Conservation (phyloP, 1,140 invertebrate genomes). For the Lamellibrachia luymesi region DNA sequence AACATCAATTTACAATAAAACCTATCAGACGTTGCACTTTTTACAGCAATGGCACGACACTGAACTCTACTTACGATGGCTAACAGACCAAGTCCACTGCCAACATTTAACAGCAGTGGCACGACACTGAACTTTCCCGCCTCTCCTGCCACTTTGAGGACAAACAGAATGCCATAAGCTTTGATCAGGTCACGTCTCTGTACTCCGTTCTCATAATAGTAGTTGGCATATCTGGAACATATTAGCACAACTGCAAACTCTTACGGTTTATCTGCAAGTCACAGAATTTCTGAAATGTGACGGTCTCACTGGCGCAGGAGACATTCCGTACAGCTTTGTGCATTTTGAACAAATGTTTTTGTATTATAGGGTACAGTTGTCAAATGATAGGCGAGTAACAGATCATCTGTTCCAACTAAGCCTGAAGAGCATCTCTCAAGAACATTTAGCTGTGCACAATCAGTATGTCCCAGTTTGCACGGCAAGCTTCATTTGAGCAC, state of each 20-base stretch:
- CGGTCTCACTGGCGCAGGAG: no score
- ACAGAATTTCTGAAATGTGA: no score
- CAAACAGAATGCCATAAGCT: constrained; percentile 61
- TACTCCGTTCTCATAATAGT: constrained; percentile 47
- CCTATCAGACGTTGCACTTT: constrained; percentile 62
- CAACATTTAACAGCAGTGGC: constrained; percentile 60
- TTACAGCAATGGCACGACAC: constrained; percentile 56
- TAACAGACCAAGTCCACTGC: constrained; percentile 61
- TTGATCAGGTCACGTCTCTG: constrained; percentile 59
- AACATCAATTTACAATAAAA: constrained; percentile 31
- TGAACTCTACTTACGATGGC: constrained; percentile 60
- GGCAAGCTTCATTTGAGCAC: no score
- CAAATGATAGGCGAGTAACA: no score
- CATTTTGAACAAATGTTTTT: no score
- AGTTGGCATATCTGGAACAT: constrained; percentile 56
- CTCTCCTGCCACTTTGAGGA: constrained; percentile 58
- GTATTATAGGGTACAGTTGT: no score
- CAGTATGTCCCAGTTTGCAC: no score
- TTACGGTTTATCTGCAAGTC: neutral
- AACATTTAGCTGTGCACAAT: no score
- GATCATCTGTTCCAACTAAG: no score
- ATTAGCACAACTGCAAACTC: neutral
- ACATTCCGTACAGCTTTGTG: no score
- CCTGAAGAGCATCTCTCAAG: no score
- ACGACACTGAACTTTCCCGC: constrained; percentile 60